phyloP scores from a whole-genome alignment of 2,113 vertebrate species.

The Lichenostomus cassidix region DNA sequence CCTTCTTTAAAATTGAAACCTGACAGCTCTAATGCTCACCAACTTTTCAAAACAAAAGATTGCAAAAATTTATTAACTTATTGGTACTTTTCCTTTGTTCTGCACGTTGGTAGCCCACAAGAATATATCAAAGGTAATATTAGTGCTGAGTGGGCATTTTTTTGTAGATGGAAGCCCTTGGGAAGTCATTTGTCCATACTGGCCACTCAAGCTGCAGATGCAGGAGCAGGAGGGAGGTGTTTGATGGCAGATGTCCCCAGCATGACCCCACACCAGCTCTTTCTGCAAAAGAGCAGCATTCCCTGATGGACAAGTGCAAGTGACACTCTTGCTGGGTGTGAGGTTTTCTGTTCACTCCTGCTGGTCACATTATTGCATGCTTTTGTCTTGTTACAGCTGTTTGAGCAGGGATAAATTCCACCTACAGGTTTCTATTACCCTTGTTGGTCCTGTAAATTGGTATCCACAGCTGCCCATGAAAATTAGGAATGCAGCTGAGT shows the following conservation, averaged over 20 bases:
- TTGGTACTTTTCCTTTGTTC: not conserved
- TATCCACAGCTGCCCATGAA: not conserved
- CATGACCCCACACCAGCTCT: not conserved
- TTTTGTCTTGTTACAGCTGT: not conserved
- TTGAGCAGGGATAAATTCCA: not conserved
- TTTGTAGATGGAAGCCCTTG: not conserved
- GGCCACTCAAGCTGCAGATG: not conserved
- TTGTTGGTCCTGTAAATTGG: not conserved
- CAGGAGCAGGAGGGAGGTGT: not conserved
- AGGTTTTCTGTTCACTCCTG: not conserved
- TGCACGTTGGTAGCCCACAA: not conserved
- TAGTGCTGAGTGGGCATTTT: not conserved
- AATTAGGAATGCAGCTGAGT: not conserved
- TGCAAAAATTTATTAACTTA: not conserved
- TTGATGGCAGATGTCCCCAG: not conserved
- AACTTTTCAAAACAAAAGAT: not conserved
- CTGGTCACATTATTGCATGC: not conserved
- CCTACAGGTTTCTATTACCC: not conserved
- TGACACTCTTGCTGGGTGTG: not conserved
- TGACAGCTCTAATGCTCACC: not conserved
- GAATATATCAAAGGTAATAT: not conserved
- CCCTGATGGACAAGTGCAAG: not conserved
- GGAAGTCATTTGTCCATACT: not conserved
- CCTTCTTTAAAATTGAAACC: not conserved
- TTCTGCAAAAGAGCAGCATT: not conserved